Evolutionary conservation across 2,113 vertebrate species (phyloP).

Genomic region (Calonectris borealis): DNA sequence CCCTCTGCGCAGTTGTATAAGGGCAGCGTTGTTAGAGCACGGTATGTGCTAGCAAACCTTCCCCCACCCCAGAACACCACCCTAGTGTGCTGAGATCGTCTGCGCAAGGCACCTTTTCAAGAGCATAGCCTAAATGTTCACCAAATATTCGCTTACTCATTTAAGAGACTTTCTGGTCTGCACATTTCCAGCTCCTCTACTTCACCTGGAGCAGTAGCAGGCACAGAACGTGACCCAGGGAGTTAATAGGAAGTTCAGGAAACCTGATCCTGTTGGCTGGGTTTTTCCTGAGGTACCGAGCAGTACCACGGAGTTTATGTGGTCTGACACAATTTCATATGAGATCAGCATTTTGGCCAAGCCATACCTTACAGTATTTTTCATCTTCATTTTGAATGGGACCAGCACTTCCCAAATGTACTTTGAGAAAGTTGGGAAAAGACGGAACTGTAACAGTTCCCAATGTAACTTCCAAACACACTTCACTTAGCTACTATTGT

Average conservation of each 20-base stretch:
- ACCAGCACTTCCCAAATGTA: neutral
- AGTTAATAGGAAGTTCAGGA: neutral
- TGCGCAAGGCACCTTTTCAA: neutral
- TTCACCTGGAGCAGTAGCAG: neutral
- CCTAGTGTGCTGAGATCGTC: neutral
- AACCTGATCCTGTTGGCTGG: neutral
- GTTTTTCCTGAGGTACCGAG: neutral
- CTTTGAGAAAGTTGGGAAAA: neutral
- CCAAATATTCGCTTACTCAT: neutral
- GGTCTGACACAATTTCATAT: neutral
- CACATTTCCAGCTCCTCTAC: neutral
- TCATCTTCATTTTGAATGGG: neutral
- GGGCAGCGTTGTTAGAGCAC: fast-evolving
- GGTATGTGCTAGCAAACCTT: neutral
- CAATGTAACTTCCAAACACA: neutral
- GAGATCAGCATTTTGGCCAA: neutral
- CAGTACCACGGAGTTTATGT: neutral
- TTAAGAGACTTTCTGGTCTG: neutral
- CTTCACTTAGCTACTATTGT: neutral
- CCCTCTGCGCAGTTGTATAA: neutral
- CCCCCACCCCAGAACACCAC: neutral
- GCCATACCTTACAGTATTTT: neutral
- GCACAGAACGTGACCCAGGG: neutral
- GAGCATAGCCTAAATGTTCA: neutral
- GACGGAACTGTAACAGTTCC: neutral